A percentile compares a stretch with the other conserved stretches of the same genome.
Conservation (phyloP, 2,888 invertebrate species). For the Mythimna pallens region DNA sequence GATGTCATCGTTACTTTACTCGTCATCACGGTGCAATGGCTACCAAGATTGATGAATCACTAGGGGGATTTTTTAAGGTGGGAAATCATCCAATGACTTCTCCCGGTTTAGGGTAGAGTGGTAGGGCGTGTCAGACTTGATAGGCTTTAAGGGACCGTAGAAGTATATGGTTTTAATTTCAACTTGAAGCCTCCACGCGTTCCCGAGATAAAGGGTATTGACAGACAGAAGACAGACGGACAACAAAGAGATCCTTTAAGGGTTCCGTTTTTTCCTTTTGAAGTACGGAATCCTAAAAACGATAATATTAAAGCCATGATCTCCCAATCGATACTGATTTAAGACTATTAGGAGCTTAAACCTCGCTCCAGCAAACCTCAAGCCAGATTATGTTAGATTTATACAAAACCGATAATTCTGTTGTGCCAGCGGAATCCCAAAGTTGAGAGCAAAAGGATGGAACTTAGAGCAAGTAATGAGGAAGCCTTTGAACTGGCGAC, state of each 20-base stretch:
- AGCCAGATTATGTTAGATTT: slow-evolving; percentile 33
- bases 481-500: slow-evolving; percentile 42
- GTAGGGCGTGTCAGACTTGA: too few relatives aligned
- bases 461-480: slow-evolving; percentile 40
- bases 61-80: background rate
- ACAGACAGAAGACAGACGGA: too few relatives aligned
- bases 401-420: slow-evolving; percentile 39
- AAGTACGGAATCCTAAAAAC: too few relatives aligned
- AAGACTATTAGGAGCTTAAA: slow-evolving; percentile 4
- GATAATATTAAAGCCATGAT: background rate
- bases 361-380: slow-evolving; percentile 11
- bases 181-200: too few relatives aligned
- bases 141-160: too few relatives aligned
- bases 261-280: too few relatives aligned
- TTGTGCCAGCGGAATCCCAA: slow-evolving; percentile 35
- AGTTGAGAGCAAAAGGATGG: slow-evolving; percentile 34
- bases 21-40: slow-evolving; percentile 3
- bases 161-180: too few relatives aligned
- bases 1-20: slow-evolving; percentile 30
- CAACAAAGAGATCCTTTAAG: too few relatives aligned
- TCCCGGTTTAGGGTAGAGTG: too few relatives aligned
- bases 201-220: too few relatives aligned
- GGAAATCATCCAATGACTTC: too few relatives aligned
- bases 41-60: background rate
- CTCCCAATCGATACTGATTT: slow-evolving; percentile 12